Base-by-base conservation (phyloP, 2,113 vertebrate species). In the Connochaetes taurinus region DNA sequence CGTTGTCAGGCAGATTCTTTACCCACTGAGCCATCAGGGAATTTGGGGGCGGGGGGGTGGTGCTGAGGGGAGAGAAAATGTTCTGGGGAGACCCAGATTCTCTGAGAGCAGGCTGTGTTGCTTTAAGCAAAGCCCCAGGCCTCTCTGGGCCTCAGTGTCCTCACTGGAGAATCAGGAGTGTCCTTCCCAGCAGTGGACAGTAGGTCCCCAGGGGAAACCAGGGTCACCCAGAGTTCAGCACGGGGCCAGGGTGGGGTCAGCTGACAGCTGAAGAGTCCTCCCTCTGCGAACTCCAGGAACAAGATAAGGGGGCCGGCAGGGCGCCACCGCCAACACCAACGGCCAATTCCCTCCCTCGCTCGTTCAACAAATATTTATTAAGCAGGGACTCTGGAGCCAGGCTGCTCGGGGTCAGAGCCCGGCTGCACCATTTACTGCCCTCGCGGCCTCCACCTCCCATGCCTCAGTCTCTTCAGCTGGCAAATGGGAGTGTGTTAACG, bases 361-460 rank as follows among this genome's bases (percentile, higher is more conserved):
- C 1, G 2, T 25, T 97, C 96, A n/a, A 80, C 97, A 98, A 95
- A 97, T 97, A 97, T 97, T 97, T 98, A 97, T 90, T 43, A 85
- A 95, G 83, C 85, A 53, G 87, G 45, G 76, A 58, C 95, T 94
- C 82, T 76, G 91, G 97, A 97, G 96, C 97, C 96, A 82, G 88
- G 36, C 84, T 27, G 93, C 92, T 76, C 2, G 14, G 86, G 71
- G 96, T 90, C 91, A 71, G 7, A 43, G 81, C 95, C 82, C 2
- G 2, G 85, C 50, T 0, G 45, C 3, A 3, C 52, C 57, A 12
- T 6, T n/a, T 5, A 25, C 43, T 3, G 95, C 74, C 52, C 1
- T 1, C 2, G 45, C 16, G 50, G 58, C 80, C 52, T 40, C 47
- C 0, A 19, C 13, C 29, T 17, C 64, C 27, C 4, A 57, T 6